Conservation (phyloP, 2,113 vertebrate genomes). For the Oxygymnocypris stewartii region DNA sequence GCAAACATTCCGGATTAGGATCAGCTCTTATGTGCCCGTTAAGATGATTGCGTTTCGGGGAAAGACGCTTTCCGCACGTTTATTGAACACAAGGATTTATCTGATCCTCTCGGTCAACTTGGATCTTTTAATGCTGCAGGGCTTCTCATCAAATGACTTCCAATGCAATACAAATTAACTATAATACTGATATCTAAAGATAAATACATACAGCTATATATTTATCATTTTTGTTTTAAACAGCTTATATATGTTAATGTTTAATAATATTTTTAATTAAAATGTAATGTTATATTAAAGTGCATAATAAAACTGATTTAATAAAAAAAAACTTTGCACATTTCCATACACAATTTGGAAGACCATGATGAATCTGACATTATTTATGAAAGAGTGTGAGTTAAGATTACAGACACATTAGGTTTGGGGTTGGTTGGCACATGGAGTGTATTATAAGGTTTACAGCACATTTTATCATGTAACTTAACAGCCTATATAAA, state of each 20-base stretch:
- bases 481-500: neutral
- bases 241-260: neutral
- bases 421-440: neutral
- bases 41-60: slow-evolving; percentile 76
- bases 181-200: slow-evolving; percentile 29
- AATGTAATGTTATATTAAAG: neutral
- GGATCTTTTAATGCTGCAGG: slow-evolving; percentile 75
- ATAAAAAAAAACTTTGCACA: neutral
- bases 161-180: slow-evolving; percentile 64
- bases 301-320: neutral
- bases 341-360: neutral
- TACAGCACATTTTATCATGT: neutral
- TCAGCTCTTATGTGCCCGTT: slow-evolving; percentile 71
- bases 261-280: neutral
- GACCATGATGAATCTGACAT: neutral
- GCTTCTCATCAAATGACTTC: slow-evolving; percentile 74
- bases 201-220: slow-evolving; percentile 40
- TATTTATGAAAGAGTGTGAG: neutral
- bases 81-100: slow-evolving; percentile 79
- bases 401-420: neutral
- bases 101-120: slow-evolving; percentile 77
- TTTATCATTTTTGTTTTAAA: neutral
- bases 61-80: slow-evolving; percentile 72
- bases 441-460: neutral
- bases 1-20: slow-evolving; percentile 77